Evolutionary conservation across 2,888 invertebrate genomes (phyloP), one percentile per base, ranked within the genome.

Genomic region (Ichneumon xanthorius): DNA sequence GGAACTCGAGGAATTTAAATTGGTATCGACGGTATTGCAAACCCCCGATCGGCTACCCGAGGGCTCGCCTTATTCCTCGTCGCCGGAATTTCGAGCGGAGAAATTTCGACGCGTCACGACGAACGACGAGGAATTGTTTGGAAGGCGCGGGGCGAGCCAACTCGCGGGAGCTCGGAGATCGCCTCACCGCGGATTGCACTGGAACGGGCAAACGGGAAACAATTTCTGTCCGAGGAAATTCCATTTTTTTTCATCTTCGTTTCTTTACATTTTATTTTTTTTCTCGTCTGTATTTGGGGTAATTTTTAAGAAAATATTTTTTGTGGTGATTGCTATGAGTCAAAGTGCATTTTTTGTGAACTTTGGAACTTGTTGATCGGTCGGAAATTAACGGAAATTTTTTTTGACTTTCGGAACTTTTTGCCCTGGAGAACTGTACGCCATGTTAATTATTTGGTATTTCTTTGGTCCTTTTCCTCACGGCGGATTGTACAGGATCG

Each of bases 1-100:
- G 45, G 75, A 83, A 84, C 84, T 83, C 82, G 11, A 80, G 89
- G 91, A 91, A 91, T 91, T 91, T 91, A 90, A 91, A 91, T 91
- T 91, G 91, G 87, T 87, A 91, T 87, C 88, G 89, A 88, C 79
- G 81, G 68, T 72, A 77, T 84, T 87, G 86, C 77, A 77, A 88
- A 89, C 88, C 55, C 67, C 76, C 30, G 63, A 63, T 30, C n/a
- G 30, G 63, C 58, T 63, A 50, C 67, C 26, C 55, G 40, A 58
- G 50, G 48, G 11, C 14, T 4, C n/a, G 50, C 82, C 22, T 77
- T 85, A 86, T 87, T 83, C 26, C 65, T 75, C 61, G 53, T 68
- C 53, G 50, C 73, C 78, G 73, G 76, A 86, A 87, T 85, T 86
- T 84, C 77, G 80, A 73, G 80, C 58, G 67, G 58, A 19, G 71